A percentile compares a stretch with the other conserved stretches of the same genome.
Conservation (phyloP, 2,797 vertebrate genomes). For the Alca torda region DNA sequence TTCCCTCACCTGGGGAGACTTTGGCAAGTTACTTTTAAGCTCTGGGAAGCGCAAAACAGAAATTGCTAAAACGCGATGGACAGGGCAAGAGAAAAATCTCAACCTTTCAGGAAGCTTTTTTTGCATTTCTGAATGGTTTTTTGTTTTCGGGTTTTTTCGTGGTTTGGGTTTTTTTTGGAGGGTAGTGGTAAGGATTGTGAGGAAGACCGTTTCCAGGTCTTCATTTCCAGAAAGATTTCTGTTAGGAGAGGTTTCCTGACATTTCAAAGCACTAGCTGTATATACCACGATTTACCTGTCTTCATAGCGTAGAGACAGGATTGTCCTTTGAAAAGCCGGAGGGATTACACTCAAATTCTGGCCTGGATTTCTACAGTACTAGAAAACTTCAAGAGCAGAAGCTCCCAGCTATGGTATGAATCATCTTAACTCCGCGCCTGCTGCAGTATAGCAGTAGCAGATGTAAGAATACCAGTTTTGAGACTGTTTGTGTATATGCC, state of each 20-base stretch:
- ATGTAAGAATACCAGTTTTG: not conserved
- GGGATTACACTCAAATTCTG: not conserved
- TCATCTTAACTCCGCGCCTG: not conserved
- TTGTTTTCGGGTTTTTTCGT: not conserved
- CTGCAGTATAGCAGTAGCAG: not conserved
- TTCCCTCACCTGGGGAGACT: not conserved
- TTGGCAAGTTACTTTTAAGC: not conserved
- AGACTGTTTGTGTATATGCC: not conserved
- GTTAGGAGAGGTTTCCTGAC: not conserved
- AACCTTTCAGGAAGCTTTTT: not conserved
- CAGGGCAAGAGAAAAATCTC: not conserved
- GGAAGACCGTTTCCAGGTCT: not conserved
- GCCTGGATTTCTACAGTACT: not conserved
- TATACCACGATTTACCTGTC: not conserved
- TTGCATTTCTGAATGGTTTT: not conserved
- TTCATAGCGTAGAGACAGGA: not conserved
- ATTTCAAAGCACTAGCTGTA: not conserved
- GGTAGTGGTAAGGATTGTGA: not conserved
- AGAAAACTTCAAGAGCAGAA: not conserved
- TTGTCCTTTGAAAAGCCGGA: not conserved
- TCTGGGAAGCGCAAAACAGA: not conserved
- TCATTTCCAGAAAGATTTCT: not conserved
- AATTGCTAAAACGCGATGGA: not conserved
- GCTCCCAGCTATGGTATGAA: not conserved
- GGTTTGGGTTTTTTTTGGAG: not conserved